Evolutionary conservation across 2,888 invertebrate genomes (phyloP), one percentile per base, ranked within the genome.

Genomic region (Epinotia nisella): DNA sequence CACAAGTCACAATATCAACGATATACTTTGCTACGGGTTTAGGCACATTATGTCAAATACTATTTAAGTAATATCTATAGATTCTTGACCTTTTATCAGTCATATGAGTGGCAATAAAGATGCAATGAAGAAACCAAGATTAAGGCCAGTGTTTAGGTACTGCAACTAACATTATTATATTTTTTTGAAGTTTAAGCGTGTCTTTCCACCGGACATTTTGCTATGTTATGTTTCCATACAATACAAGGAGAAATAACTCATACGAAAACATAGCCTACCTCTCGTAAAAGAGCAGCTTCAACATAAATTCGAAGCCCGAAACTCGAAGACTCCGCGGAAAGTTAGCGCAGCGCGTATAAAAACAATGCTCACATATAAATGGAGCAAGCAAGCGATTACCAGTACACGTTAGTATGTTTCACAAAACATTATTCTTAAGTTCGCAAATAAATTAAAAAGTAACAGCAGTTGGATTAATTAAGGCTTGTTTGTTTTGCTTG

Each of bases 401-500:
- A 64, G 49, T 13, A 62, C 64, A 62, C 45, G 29, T 13, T 17
- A 65, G 51, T 55, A 24, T 13, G 35, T 35, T 35, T 35, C 35
- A 9, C 19, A 53, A n/a, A 55, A 55, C 65, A 65, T 53, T 53
- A 39, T n/a, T 35, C 19, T 35, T 19, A 35, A 53, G 65, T 53
- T 65, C 21, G 53, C 21, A 59, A 19, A 65, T 35, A 65, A 71
- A 51, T 71, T 35, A 55, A 65, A 61, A 67, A 62, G 49, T 56
- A 39, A 68, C 60, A 60, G 45, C 49, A 49, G 55, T 49, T 39
- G 29, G 61, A 61, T 56, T 61, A 67, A 67, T 72, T 67, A 61
- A 56, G 61, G 55, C 53, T 56, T 55, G 60, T 71, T 72, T 56
- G 41, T 66, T 53, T 66, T 21, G 56, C 61, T 62, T 72, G 49